Evolutionary conservation across 2,888 invertebrate species (phyloP), one percentile per base, ranked within the genome.

Genomic region (Epinotia ramella): DNA sequence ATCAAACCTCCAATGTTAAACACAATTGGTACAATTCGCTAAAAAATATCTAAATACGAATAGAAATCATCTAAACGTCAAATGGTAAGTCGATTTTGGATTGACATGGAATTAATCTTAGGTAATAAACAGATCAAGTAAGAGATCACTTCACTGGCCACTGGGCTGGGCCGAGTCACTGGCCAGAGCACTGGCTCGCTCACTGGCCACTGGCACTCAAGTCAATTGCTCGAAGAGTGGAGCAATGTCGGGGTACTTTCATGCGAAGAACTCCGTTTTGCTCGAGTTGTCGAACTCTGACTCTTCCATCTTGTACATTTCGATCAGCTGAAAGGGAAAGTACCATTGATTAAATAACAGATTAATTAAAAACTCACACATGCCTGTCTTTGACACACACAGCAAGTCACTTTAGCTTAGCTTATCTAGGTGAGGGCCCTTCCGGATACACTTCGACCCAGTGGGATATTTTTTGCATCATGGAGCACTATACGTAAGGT

Each of bases 271-370:
- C 92, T 98, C 98, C 83, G 96, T 96, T 94, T 98, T 98, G 88
- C 97, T 97, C 84, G 97, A 97, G 95, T 98, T 96, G 87, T 98
- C 97, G 92, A 97, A 98, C 88, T 98, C 98, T 81, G 97, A 96
- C 89, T 98, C 98, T 91, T 98, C 98, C 95, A 98, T 98, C 93
- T 98, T 98, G 95, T 98, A 98, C 96, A 98, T 97, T 89, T 98
- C 98, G 90, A 98, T 97, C 87, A 98, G 95, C 97, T 97, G 95
- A 57, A 95, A 92, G 79, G 80, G 79, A 83, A 73, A 80, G 69
- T 44, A n/a, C 56, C n/a, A 3, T 6, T 33, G 18, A 57, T 28
- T 44, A 44, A 33, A 56, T 16, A 57, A 63, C 2, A 33, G 33
- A 59, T 46, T 28, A 46, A 70, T 13, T 13, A 57, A 56, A 33